Conservation (phyloP, 1,140 invertebrate genomes). For the Notospermus geniculatus region DNA sequence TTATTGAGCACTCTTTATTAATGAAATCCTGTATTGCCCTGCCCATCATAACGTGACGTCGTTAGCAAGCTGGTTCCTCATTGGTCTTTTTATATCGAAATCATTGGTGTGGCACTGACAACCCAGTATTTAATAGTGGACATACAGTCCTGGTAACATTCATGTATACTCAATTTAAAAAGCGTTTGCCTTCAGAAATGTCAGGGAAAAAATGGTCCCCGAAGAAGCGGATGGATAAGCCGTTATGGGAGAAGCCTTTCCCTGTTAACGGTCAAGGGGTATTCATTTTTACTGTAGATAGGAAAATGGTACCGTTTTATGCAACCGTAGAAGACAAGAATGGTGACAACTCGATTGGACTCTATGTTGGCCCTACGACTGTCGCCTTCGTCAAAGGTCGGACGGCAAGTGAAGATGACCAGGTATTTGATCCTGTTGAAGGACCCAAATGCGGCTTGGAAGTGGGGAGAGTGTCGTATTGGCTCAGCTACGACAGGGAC, state of each 20-base stretch:
- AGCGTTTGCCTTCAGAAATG: too few relatives aligned
- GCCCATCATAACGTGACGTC: too few relatives aligned
- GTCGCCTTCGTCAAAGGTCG: background rate
- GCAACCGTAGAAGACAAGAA: background rate
- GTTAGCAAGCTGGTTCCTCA: too few relatives aligned
- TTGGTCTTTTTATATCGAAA: too few relatives aligned
- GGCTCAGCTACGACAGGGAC: background rate
- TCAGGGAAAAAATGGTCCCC: too few relatives aligned
- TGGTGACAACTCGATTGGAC: background rate
- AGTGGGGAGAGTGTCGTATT: background rate
- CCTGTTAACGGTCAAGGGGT: background rate
- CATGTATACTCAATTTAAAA: too few relatives aligned
- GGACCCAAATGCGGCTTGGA: background rate
- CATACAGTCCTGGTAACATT: too few relatives aligned
- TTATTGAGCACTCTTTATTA: too few relatives aligned
- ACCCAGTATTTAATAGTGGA: too few relatives aligned
- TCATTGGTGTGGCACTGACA: too few relatives aligned
- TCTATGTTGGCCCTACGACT: background rate
- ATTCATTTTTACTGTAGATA: background rate
- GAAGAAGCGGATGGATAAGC: too few relatives aligned
- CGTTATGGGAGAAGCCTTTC: conserved; percentile 1
- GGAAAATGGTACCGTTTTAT: background rate
- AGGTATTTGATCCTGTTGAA: background rate
- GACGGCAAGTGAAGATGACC: background rate
- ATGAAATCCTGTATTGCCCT: too few relatives aligned